These are phyloP conservation scores for Pedicia rivosa DNA, from an alignment of 2,888 invertebrate species.

Conservation along the genomic window DNA sequence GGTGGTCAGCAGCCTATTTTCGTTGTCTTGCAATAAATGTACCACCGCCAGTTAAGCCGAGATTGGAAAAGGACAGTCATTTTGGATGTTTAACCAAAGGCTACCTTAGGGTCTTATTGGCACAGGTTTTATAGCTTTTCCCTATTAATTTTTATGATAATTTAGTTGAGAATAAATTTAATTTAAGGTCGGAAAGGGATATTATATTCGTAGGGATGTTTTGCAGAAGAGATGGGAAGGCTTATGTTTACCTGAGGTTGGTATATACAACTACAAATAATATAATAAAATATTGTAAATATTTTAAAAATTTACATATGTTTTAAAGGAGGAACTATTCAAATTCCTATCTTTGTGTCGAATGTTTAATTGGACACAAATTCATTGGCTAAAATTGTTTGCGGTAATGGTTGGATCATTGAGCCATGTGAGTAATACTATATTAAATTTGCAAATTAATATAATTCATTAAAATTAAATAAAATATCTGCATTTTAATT, in stretches of 20 bases:
- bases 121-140: conserved; percentile 41
- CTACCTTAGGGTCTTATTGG: conserved; percentile 56
- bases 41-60: conserved; percentile 66
- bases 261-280: not conserved
- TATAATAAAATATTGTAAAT: no score
- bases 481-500: no score
- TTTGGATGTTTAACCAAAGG: conserved; percentile 66
- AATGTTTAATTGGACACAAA: conserved; percentile 24
- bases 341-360: conserved; percentile 55
- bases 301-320: no score
- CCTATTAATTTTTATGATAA: not conserved
- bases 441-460: no score
- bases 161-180: not conserved
- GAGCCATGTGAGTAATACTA: conserved; percentile 45
- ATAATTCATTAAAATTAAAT: no score
- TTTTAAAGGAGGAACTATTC: conserved; percentile 25
- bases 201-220: conserved; percentile 18
- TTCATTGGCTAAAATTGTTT: conserved; percentile 58
- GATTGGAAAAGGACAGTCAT: conserved; percentile 59
- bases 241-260: conserved; percentile 21
- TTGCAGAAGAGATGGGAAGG: conserved; percentile 26
- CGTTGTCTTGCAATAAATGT: conserved; percentile 57
- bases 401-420: conserved; percentile 54
- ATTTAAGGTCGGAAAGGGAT: conserved; percentile 20
- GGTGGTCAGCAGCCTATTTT: conserved; percentile 75